Evolutionary conservation across 2,113 vertebrate species (phyloP).

Genomic region (Petroica traversi): DNA sequence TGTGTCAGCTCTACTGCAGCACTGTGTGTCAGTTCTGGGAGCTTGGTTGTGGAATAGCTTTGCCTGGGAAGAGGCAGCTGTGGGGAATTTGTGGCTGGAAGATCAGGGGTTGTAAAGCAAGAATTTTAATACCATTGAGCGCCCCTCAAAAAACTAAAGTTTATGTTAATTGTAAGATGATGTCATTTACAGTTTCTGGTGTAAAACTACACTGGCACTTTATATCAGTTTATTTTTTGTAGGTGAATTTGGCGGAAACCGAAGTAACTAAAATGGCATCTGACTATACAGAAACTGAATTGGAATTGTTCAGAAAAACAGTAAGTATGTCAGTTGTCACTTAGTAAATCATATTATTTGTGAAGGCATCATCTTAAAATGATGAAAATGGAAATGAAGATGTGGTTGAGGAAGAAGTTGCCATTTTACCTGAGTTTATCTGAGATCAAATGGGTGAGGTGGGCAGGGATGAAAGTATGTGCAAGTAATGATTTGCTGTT

Average conservation of each 20-base stretch:
- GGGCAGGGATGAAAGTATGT: not conserved
- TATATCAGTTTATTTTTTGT: not conserved
- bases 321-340: conserved; percentile 70
- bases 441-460: rapidly evolving
- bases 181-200: not conserved
- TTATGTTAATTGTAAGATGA: not conserved
- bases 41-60: not conserved
- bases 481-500: not conserved
- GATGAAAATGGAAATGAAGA: not conserved
- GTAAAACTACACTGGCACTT: not conserved
- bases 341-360: not conserved
- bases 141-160: not conserved
- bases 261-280: conserved; percentile 90
- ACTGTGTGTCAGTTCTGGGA: not conserved
- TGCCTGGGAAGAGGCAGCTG: not conserved
- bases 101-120: not conserved
- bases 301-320: conserved; percentile 93
- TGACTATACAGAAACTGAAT: conserved; percentile 91
- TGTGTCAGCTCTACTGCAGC: not conserved
- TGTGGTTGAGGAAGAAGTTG: not conserved
- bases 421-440: not conserved
- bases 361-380: not conserved
- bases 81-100: not conserved
- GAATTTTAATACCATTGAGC: rapidly evolving
- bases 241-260: conserved; percentile 91